These are phyloP conservation scores for Mantis religiosa DNA, from an alignment of 2,888 invertebrate genomes.

Conservation along the genomic window DNA sequence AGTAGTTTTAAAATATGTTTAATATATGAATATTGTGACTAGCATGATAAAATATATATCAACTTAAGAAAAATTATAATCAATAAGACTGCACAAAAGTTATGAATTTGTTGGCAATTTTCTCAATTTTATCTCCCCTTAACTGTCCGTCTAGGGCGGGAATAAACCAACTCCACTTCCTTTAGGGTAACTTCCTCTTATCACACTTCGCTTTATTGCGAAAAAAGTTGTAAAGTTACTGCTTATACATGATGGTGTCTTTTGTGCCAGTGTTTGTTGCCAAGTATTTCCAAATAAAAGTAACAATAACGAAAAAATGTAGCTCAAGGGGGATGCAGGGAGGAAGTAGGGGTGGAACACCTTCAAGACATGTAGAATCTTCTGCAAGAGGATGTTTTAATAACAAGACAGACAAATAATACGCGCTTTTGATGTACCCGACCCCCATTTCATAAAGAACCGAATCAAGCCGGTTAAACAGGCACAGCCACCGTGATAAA, in stretches of 20 bases:
- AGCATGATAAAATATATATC: no score
- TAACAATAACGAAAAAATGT: neutral
- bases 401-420: neutral
- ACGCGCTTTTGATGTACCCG: neutral
- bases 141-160: no score
- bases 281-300: neutral
- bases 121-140: no score
- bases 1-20: no score
- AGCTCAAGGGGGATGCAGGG: neutral
- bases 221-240: neutral
- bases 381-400: neutral
- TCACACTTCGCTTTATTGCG: neutral
- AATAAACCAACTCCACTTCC: no score
- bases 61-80: no score
- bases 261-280: neutral
- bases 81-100: no score
- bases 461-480: neutral
- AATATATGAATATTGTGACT: no score
- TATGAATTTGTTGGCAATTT: no score
- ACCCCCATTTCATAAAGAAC: neutral
- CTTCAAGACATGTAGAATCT: neutral
- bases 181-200: neutral
- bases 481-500: neutral
- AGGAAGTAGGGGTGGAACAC: neutral
- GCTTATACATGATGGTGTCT: neutral